phyloP scores from a whole-genome alignment of 2,888 invertebrate genomes.

The Caradrina clavipalpis region DNA sequence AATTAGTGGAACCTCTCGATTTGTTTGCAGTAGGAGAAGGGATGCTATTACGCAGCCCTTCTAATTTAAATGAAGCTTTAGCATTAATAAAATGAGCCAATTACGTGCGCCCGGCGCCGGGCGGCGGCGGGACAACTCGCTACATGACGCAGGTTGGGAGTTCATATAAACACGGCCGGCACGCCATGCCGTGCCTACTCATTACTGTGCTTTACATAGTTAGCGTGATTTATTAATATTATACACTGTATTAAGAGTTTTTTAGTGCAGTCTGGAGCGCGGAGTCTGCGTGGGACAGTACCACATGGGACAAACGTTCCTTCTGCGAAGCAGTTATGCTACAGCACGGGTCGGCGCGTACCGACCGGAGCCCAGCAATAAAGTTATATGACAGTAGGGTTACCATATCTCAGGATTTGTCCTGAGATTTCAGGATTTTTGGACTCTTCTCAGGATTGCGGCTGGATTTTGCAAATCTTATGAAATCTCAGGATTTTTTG shows the following conservation, averaged over 20 bases:
- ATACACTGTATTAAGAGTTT: not conserved
- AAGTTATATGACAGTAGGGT: slow-evolving; percentile 12
- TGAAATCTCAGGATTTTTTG: too few relatives aligned
- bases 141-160: slow-evolving; percentile 12
- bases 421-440: too few relatives aligned
- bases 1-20: slow-evolving; percentile 12
- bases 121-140: slow-evolving; percentile 15
- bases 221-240: not conserved
- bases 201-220: not conserved
- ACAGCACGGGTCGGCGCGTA: too few relatives aligned
- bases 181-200: not conserved
- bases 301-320: too few relatives aligned
- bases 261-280: too few relatives aligned
- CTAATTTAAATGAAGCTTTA: slow-evolving; percentile 23
- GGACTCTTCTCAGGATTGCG: too few relatives aligned
- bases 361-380: slow-evolving; percentile 25
- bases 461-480: too few relatives aligned
- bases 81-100: slow-evolving; percentile 28
- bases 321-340: too few relatives aligned
- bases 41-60: slow-evolving; percentile 7
- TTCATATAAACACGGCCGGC: too few relatives aligned
- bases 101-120: slow-evolving; percentile 13
- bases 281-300: too few relatives aligned
- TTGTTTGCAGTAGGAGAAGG: not conserved
- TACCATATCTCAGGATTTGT: too few relatives aligned